These are phyloP conservation scores for Himalopsyche japonica DNA, from an alignment of 2,888 invertebrate species.

Conservation along the genomic window DNA sequence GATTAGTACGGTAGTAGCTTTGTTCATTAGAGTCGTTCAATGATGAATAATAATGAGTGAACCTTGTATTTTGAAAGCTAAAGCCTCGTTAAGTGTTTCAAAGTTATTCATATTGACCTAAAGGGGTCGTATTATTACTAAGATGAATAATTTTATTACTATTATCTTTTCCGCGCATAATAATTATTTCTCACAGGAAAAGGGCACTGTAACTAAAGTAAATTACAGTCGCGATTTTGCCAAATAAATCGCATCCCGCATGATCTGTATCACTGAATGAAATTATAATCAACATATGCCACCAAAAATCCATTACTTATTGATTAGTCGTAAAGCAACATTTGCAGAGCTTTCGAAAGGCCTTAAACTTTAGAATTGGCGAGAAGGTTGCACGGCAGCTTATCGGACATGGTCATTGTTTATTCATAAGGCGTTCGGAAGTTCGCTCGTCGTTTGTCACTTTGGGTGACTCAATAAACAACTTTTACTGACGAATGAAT, in stretches of 20 bases:
- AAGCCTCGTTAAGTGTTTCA: too few species aligned
- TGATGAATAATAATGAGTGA: neutral
- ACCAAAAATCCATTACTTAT: neutral
- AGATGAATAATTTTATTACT: neutral
- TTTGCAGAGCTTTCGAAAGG: neutral
- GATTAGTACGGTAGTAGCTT: neutral
- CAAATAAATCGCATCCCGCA: neutral
- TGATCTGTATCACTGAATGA: neutral
- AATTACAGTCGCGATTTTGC: too few species aligned
- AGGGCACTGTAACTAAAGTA: too few species aligned
- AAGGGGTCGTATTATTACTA: neutral
- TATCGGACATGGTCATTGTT: neutral
- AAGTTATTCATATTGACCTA: neutral
- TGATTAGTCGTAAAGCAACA: neutral
- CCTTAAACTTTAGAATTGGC: neutral
- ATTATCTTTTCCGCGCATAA: neutral
- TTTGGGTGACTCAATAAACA: neutral
- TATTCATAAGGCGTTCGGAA: neutral
- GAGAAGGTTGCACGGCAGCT: neutral
- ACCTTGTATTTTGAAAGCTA: neutral
- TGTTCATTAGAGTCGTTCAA: neutral
- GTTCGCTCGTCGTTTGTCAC: neutral
- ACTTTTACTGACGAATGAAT: neutral
- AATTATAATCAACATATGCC: neutral
- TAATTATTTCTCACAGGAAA: neutral